These are phyloP conservation scores for Ophion slaviceki DNA, from an alignment of 2,888 invertebrate species.

Conservation along the genomic window DNA sequence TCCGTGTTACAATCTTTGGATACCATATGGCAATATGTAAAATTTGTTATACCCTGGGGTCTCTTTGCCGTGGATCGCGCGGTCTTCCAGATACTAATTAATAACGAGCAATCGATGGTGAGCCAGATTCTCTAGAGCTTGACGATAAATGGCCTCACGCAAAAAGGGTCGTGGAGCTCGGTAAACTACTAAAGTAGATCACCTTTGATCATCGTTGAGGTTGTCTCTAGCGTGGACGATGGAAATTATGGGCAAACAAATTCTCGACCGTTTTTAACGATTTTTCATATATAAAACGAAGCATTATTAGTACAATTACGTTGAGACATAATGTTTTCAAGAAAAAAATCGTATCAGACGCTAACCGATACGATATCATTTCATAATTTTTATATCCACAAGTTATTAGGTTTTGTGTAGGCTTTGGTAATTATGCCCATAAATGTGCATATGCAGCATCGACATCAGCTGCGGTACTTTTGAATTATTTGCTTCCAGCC, in stretches of 20 bases:
- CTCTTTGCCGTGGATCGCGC: not conserved
- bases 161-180: not conserved
- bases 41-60: not conserved
- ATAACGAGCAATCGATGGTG: conserved; percentile 1
- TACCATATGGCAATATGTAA: not conserved
- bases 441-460: too few relatives aligned
- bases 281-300: not conserved
- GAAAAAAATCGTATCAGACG: not conserved
- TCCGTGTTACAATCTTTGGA: not conserved
- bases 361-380: not conserved
- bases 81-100: not conserved
- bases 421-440: too few relatives aligned
- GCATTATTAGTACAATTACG: not conserved
- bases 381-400: too few relatives aligned
- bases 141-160: not conserved
- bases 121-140: not conserved
- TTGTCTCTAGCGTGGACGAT: not conserved
- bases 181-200: not conserved
- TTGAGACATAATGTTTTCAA: not conserved
- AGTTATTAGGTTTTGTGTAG: not conserved
- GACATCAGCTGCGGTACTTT: too few relatives aligned
- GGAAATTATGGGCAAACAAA: not conserved
- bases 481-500: too few relatives aligned
- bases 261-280: not conserved
- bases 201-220: not conserved